A percentile compares a stretch with the other conserved stretches of the same genome.
Conservation (phyloP, 2,888 invertebrate genomes). For the Limnephilus marmoratus region DNA sequence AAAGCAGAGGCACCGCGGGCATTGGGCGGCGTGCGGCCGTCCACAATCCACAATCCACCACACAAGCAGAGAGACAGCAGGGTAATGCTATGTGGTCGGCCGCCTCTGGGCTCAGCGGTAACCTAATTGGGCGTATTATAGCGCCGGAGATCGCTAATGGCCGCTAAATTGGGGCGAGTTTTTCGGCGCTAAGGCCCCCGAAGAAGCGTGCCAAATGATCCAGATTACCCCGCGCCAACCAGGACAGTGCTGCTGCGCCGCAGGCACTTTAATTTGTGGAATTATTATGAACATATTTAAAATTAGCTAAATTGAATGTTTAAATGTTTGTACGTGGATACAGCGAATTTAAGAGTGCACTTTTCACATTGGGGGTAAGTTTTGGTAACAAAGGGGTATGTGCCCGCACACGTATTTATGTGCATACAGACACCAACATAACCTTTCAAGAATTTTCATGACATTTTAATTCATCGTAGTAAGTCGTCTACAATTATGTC, state of each 20-base stretch:
- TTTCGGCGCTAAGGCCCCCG: slow-evolving; percentile 38
- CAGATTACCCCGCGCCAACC: slow-evolving; percentile 30
- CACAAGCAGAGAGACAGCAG: slow-evolving; percentile 8
- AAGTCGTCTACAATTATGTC: too few relatives aligned
- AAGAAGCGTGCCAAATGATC: slow-evolving; percentile 47
- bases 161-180: slow-evolving; percentile 32
- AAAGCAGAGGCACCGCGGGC: too few relatives aligned
- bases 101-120: slow-evolving; percentile 21
- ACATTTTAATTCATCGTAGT: too few relatives aligned
- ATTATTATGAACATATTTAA: neutral
- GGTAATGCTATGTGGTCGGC: neutral
- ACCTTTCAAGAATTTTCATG: too few relatives aligned
- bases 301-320: neutral
- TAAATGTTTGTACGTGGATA: neutral
- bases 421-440: too few relatives aligned
- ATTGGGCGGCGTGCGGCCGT: neutral
- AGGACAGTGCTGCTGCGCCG: neutral
- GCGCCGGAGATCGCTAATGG: slow-evolving; percentile 25
- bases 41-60: neutral
- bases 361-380: too few relatives aligned
- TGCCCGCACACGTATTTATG: too few relatives aligned
- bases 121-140: slow-evolving; percentile 31
- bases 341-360: too few relatives aligned
- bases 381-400: too few relatives aligned
- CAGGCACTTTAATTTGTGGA: neutral